Conservation (phyloP, 2,888 invertebrate genomes). For the Agrypnus murinus region DNA sequence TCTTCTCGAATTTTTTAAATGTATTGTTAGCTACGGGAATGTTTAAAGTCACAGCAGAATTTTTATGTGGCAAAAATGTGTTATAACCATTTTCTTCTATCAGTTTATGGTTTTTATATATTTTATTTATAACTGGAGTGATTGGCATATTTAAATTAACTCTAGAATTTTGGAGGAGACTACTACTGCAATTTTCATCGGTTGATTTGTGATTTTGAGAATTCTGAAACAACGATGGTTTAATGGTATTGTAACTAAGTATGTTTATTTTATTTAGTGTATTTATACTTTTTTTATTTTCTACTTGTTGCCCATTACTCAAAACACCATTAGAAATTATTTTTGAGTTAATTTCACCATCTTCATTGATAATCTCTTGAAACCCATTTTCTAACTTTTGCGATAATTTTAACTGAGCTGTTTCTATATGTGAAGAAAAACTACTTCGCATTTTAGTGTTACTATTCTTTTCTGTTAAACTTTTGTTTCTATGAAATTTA, state of each 20-base stretch:
- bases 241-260: constrained; percentile 1
- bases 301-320: no score
- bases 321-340: no score
- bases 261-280: neutral
- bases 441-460: neutral
- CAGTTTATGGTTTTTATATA: neutral
- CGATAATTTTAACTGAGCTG: constrained; percentile 3
- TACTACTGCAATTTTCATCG: neutral
- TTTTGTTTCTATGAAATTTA: neutral
- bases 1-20: neutral
- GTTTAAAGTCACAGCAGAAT: neutral
- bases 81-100: neutral
- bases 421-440: neutral
- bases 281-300: neutral
- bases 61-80: neutral
- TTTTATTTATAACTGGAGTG: constrained; percentile 1
- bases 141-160: constrained; percentile 14
- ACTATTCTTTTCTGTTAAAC: constrained; percentile 17
- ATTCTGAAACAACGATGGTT: neutral
- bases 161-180: neutral
- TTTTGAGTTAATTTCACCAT: constrained; percentile 7
- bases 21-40: neutral
- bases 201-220: neutral
- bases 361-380: neutral
- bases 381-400: neutral